Base-by-base conservation (phyloP, 1,140 invertebrate genomes). In the Ostrea denselamellosa region DNA sequence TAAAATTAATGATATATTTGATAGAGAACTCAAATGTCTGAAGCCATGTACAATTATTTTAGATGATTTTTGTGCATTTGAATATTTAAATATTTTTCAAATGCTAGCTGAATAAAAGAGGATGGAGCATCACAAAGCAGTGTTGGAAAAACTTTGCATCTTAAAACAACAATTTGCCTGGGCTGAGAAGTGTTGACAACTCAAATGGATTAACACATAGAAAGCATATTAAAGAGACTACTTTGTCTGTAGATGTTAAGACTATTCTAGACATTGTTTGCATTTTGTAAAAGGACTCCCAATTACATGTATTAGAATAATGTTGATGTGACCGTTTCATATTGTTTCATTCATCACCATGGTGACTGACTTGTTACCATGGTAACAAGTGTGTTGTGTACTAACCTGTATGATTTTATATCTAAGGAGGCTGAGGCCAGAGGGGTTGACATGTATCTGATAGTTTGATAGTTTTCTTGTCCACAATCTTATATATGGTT, bases 221-320 rank as follows among this genome's bases (percentile, higher is more conserved):
- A 77, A 77, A 34, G 28, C 25, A 28, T 77, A 77, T 34, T 77
- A 25, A 77, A 34, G 68, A 77, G 68, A 77, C 28, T 28, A 77
- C 28, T 77, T 28, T 77, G 68, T 77, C 25, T 10, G 68, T 77
- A 77, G 68, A 77, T 77, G 68, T 77, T 25, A 28, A 28, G 68
- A 77, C 68, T 28, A 77, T 77, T 77, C 68, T 77, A 77, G 68
- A 77, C 68, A 77, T 77, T 77, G 68, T 77, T 77, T 77, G 68
- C 68, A 77, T 77, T 77, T 77, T 77, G 68, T 77, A 77, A 77
- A 77, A 77, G 68, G 14, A 77, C 68, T 77, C 68, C 68, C 68
- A 34, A 77, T 77, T 77, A 77, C 68, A 77, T 77, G 68, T 77
- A 77, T 77, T 77, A 77, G 68, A 77, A 77, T 77, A 77, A 77